Conservation (phyloP, 2,888 invertebrate genomes). For the Macaria liturata region DNA sequence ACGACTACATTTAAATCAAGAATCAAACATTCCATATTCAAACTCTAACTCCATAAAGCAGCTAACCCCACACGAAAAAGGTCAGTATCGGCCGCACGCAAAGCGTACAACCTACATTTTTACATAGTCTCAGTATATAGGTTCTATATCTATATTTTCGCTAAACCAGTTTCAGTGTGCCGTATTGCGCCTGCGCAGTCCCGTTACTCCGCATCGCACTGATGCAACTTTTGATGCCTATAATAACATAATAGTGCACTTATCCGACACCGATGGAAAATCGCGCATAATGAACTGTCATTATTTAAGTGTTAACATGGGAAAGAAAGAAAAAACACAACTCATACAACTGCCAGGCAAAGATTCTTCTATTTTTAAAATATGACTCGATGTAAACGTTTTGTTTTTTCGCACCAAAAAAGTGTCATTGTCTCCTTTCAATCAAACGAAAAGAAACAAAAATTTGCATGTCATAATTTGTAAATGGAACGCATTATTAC, state of each 20-base stretch:
- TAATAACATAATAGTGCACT: constrained; percentile 78
- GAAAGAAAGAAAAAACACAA: constrained; percentile 17
- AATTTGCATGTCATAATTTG: constrained; percentile 68
- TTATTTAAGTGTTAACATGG: constrained; percentile 40
- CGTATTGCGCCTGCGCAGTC: constrained; percentile 35
- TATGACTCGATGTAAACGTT: no score
- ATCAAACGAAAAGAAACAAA: constrained; percentile 38
- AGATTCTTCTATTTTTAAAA: no score
- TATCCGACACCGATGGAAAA: constrained; percentile 41
- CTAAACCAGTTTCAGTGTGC: constrained; percentile 69
- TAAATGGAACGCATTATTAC: constrained; percentile 70
- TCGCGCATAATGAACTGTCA: constrained; percentile 39
- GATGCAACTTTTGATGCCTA: constrained; percentile 78
- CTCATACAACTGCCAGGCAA: no score
- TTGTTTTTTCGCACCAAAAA: not conserved
- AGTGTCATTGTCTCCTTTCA: constrained; percentile 6
- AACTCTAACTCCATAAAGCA: constrained; percentile 47
- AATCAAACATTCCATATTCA: constrained; percentile 10
- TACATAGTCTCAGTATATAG: constrained; percentile 1
- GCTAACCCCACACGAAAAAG: constrained; percentile 59
- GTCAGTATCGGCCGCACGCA: constrained; percentile 69
- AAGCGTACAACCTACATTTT: constrained; percentile 36
- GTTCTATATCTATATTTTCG: constrained; percentile 58
- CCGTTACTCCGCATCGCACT: constrained; percentile 70
- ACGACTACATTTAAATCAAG: no score